Evolutionary conservation across 2,888 invertebrate genomes (phyloP), one percentile per base, ranked within the genome.

Genomic region (Andrena minutula): DNA sequence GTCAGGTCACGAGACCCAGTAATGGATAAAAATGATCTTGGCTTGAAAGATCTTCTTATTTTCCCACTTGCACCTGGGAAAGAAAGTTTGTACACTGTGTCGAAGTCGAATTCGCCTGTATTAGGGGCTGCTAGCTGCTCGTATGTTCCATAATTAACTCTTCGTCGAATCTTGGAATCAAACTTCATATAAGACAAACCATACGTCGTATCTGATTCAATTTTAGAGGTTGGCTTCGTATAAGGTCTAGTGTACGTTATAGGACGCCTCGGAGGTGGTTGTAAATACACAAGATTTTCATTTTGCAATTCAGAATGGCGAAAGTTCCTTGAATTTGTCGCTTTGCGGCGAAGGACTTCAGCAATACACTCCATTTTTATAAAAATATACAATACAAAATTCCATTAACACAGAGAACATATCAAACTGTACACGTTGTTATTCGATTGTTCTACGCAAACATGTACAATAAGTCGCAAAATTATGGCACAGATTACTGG

Each of bases 11-110:
- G 83, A 0, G 70, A 82, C n/a, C 85, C 83, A n/a, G 73, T 83
- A 56, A 64, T 82, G 77, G 20, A 83, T 81, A 91, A 82, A 75
- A 83, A 84, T 12, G 78, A 10, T 70, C 8, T 76, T 0, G 89
- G 89, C 58, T 83, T 70, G 63, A 86, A 86, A 32, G 80, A 65
- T 70, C 75, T 71, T 6, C 79, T 68, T 47, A 76, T 28, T 56
- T 76, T 72, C 2, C 60, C 76, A 2, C 51, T 23, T 4, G 70
- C 60, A 76, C 81, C 71, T 49, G 66, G 72, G 66, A 86, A 90
- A 8, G 89, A 87, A n/a, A 86, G 66, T 51, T 88, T 82, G 28
- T 86, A 82, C 1, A 83, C 28, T 0, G 83, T 84, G 3, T 75
- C 75, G 7, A 56, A 79, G 8, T 79, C 51, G 2, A 72, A 41